Conservation (phyloP, 1,140 invertebrate species). For the Trichoplusia ni region DNA sequence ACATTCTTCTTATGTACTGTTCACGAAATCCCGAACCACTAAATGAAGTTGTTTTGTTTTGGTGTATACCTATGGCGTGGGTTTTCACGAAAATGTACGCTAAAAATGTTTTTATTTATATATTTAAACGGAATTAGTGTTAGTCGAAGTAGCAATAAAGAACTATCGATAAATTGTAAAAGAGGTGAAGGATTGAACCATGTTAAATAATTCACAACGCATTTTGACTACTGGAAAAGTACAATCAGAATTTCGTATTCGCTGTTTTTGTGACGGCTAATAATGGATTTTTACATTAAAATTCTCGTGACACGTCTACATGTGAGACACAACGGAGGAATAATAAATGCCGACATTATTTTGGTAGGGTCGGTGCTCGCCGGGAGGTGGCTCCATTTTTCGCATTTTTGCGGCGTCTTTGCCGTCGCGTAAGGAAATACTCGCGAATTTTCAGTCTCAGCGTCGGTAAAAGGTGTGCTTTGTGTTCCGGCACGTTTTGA, state of each 20-base stretch:
- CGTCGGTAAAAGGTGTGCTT: slow-evolving; percentile 48
- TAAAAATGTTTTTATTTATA: neutral
- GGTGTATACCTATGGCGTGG: neutral
- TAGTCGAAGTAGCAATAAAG: too few relatives aligned
- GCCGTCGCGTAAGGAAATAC: slow-evolving; percentile 45
- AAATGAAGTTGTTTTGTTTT: slow-evolving; percentile 5
- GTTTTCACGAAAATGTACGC: neutral
- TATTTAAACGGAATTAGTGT: neutral
- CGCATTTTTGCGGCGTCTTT: slow-evolving; percentile 57
- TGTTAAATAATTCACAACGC: neutral
- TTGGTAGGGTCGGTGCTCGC: slow-evolving; percentile 20
- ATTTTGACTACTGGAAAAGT: neutral
- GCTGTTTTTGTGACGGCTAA: slow-evolving; percentile 33
- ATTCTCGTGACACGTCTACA: slow-evolving; percentile 25
- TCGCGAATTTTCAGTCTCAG: slow-evolving; percentile 48
- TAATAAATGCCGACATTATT: slow-evolving; percentile 47
- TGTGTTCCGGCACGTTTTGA: slow-evolving; percentile 38
- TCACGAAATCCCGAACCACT: slow-evolving; percentile 45
- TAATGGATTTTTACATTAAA: slow-evolving; percentile 38
- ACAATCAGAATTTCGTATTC: slow-evolving; percentile 28
- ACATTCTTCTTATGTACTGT: slow-evolving; percentile 52
- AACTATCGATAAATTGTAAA: too few relatives aligned
- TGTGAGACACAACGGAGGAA: slow-evolving; percentile 31
- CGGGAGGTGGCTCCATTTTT: slow-evolving; percentile 36
- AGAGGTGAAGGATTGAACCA: too few relatives aligned